Evolutionary conservation across 1,140 invertebrate species (phyloP), one percentile per base, ranked within the genome.

Genomic region (Megalonaias nervosa): DNA sequence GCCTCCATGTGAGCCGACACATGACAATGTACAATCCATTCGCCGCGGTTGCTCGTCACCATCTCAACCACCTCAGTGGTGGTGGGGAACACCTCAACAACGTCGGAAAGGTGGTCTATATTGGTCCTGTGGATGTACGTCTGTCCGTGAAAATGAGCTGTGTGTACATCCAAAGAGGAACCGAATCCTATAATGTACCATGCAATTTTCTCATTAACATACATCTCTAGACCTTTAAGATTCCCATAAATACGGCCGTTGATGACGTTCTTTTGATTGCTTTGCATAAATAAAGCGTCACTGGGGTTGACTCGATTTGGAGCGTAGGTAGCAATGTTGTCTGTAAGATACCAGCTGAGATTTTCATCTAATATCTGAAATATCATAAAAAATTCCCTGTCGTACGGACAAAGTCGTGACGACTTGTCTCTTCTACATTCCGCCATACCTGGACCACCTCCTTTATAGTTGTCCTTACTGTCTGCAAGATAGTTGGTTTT

Each of bases 121-220:
- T 67, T 75, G 31, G 75, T 75, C 5, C 66, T 31, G 21, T 75
- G 38, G 21, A 85, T 61, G 73, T 86, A 83, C 0, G 85, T 82
- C 19, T 87, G 81, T 16, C 86, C 88, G 75, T 89, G 86, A 70
- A 89, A 86, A 70, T 88, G 86, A 5, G 81, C 82, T 2, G 85
- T 84, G 67, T 89, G 88, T 58, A 84, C 77, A 58, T 86, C 88
- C 31, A 74, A 56, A 38, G 79, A 80, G 0, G 81, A 77, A 14
- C 88, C 88, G 48, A 87, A 69, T 1, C 82, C 82, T 2, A 86
- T 71, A 13, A 87, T 58, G 64, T 88, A 87, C 85, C 86, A 88
- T 17, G 83, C 85, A 3, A 84, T 81, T 14, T 74, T 59, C 21
- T 87, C 82, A 21, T 83, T 81, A 38, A 73, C 66, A 31, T 62